Evolutionary conservation across 2,888 invertebrate species (phyloP), one percentile per base, ranked within the genome.

Genomic region (Eupsilia transversa): DNA sequence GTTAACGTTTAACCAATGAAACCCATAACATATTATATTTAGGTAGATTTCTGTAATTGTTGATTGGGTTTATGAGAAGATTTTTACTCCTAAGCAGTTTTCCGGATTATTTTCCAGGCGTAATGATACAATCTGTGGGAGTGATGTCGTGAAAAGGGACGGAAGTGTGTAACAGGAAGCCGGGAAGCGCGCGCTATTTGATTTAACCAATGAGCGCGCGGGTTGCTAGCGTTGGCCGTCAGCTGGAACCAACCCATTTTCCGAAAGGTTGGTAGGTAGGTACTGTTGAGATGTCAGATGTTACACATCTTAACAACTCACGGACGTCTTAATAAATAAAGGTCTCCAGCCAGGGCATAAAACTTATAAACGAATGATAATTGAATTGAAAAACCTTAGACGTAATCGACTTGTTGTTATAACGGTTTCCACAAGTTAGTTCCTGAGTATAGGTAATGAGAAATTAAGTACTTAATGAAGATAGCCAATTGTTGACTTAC

Each of bases 401-500:
- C 10, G 7, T 23, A 27, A 57, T 46, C n/a, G 17, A 41, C 6
- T 71, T 54, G 30, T 23, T 59, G 12, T 38, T 20, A 17, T 23
- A 72, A 76, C 33, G 14, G 54, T 78, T 33, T 27, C n/a, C 27
- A 33, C 30, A 46, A 46, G 56, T 63, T 78, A 43, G 10, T 56
- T 79, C 23, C 66, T 14, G 14, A 54, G 46, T 49, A 14, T 23
- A 38, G 9, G 3, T 67, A 56, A 68, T 54, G 27, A 68, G 20
- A 38, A 23, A 14, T 12, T 33, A 77, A 52, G 59, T 49, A 54
- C n/a, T 71, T 70, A 78, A 78, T 78, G 65, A 82, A 68, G 65
- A 69, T 77, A 41, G 52, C 23, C 65, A 60, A 77, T 76, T 81
- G 74, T 85, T 78, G 74, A 76, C 76, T 70, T 61, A 64, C 66